phyloP scores from a whole-genome alignment of 2,797 vertebrate genomes.

The Chrysocyon brachyurus region DNA sequence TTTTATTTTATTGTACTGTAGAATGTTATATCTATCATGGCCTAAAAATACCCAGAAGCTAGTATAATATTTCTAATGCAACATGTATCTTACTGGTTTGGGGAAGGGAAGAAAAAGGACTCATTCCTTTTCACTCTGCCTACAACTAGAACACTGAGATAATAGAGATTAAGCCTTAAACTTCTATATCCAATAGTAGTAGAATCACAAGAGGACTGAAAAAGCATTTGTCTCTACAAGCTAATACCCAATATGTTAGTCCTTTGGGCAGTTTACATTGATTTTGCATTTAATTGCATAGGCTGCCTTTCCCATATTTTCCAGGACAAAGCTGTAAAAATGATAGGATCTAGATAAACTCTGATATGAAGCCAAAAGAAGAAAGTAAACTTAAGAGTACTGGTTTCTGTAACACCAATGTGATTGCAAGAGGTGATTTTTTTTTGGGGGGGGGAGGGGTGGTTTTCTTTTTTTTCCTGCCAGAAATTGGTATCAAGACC shows the following conservation, averaged over 20 bases:
- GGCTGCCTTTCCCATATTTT: slow-evolving; percentile 62
- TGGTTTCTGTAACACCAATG: slow-evolving; percentile 12
- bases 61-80: slow-evolving; percentile 56
- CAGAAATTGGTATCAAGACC: not conserved
- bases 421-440: not conserved
- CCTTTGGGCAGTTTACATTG: slow-evolving; percentile 67
- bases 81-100: slow-evolving; percentile 29
- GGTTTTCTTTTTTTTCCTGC: not conserved
- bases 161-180: slow-evolving; percentile 61
- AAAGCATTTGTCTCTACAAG: slow-evolving; percentile 76
- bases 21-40: slow-evolving; percentile 2
- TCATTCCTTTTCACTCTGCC: slow-evolving; percentile 19
- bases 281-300: slow-evolving; percentile 79
- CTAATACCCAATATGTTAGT: slow-evolving; percentile 56
- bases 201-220: slow-evolving; percentile 69
- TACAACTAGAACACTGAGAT: slow-evolving; percentile 46
- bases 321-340: slow-evolving; percentile 59
- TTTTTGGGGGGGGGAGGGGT: not conserved
- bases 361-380: slow-evolving; percentile 45
- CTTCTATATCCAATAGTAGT: slow-evolving; percentile 42
- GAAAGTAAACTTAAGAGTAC: not conserved
- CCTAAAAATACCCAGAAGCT: slow-evolving; percentile 59
- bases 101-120: not conserved
- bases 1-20: slow-evolving; percentile 49
- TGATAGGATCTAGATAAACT: slow-evolving; percentile 25